A percentile compares a stretch with the other conserved stretches of the same genome.
phyloP scores from a whole-genome alignment of 2,888 invertebrate genomes.

The Meta bourneti region DNA sequence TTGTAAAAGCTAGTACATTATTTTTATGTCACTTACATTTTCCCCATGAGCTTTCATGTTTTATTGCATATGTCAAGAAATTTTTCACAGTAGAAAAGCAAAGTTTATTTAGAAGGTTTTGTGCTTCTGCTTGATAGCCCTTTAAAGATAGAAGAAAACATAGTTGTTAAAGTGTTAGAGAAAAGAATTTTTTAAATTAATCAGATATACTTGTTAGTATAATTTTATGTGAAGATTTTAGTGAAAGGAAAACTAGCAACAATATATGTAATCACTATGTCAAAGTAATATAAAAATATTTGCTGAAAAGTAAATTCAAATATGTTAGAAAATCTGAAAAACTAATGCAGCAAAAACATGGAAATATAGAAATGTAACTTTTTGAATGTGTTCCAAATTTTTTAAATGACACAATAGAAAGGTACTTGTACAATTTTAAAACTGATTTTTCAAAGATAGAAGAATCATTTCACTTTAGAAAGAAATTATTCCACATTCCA shows the following conservation, averaged over 20 bases:
- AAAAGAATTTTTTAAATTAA: background rate
- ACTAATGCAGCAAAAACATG: constrained; percentile 13
- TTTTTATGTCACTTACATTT: background rate
- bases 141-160: constrained; percentile 12
- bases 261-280: background rate
- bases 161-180: background rate
- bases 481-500: too few relatives aligned
- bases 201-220: background rate
- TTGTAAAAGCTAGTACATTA: too few relatives aligned
- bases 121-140: constrained; percentile 22
- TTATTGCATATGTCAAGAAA: background rate
- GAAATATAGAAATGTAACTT: too few relatives aligned
- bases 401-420: background rate
- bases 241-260: background rate
- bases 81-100: constrained; percentile 12
- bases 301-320: too few relatives aligned
- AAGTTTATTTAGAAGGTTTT: constrained; percentile 24
- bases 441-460: too few relatives aligned
- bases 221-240: background rate
- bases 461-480: too few relatives aligned
- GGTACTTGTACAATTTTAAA: constrained; percentile 2
- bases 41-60: background rate
- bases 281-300: too few relatives aligned
- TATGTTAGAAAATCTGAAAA: too few relatives aligned
- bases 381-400: constrained; percentile 36